A percentile compares a stretch with the other conserved stretches of the same genome.
Conservation (phyloP, 2,113 vertebrate genomes). For the Ibidorhyncha struthersii region DNA sequence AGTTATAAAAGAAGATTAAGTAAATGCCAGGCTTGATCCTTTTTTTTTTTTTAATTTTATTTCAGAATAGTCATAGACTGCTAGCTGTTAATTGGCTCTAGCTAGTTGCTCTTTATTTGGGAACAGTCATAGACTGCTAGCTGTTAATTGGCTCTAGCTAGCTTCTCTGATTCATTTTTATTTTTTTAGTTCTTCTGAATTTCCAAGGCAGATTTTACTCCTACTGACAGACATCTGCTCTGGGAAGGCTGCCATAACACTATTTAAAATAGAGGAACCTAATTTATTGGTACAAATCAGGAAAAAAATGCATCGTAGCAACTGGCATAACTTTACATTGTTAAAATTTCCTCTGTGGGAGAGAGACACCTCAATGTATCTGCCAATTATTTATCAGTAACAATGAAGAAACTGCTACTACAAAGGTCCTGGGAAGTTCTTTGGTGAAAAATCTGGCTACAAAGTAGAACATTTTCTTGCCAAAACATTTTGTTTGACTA, state of each 20-base stretch:
- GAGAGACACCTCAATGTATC: not conserved
- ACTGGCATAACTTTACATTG: not conserved
- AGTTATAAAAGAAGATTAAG: not conserved
- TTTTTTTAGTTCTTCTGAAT: not conserved
- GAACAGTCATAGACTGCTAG: not conserved
- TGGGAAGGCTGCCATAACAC: not conserved
- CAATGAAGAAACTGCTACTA: not conserved
- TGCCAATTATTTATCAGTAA: not conserved
- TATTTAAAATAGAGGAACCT: not conserved
- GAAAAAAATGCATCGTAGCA: not conserved
- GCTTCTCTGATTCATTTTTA: not conserved
- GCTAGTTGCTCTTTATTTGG: not conserved
- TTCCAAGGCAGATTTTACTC: not conserved
- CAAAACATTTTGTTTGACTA: not conserved
- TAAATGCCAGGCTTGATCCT: accelerated
- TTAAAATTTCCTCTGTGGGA: not conserved
- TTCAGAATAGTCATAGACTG: not conserved
- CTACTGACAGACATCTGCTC: not conserved
- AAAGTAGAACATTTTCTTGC: not conserved
- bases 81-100: not conserved
- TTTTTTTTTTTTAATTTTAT: too few relatives aligned
- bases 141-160: not conserved
- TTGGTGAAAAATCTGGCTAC: not conserved
- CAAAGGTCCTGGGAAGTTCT: not conserved
- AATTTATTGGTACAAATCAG: not conserved